These are phyloP conservation scores for Oncopeltus fasciatus DNA, from an alignment of 1,140 invertebrate species.

Conservation along the genomic window DNA sequence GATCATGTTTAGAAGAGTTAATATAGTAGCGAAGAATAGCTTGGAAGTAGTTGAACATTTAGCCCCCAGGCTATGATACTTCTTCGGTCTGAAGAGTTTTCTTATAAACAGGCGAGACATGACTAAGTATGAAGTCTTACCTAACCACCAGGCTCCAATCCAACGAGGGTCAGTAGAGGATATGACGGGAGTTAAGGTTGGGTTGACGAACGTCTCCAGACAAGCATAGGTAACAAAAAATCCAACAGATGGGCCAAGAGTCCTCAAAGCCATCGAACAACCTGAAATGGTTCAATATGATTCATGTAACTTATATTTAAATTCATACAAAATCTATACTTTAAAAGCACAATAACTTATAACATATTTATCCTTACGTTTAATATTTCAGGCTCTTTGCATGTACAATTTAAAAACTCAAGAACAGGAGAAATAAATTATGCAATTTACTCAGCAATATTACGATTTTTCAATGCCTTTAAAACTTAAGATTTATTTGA, in stretches of 20 bases:
- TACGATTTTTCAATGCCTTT: no score
- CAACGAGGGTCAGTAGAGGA: constrained; percentile 44
- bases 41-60: no score
- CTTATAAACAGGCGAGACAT: background rate
- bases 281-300: no score
- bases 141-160: constrained; percentile 56
- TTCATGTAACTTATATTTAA: background rate
- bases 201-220: constrained; percentile 46
- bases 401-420: no score
- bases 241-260: constrained; percentile 42
- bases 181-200: constrained; percentile 44
- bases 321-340: background rate
- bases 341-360: background rate
- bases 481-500: no score
- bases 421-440: no score
- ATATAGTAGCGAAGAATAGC: background rate
- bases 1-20: no score
- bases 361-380: background rate
- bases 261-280: constrained; percentile 42
- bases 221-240: constrained; percentile 39
- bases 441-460: no score
- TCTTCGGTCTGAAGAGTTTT: background rate
- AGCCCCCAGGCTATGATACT: no score
- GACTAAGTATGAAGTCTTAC: constrained; percentile 19
- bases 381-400: background rate